Base-by-base conservation (phyloP, 2,113 vertebrate species). In the Eupsittula cactorum region DNA sequence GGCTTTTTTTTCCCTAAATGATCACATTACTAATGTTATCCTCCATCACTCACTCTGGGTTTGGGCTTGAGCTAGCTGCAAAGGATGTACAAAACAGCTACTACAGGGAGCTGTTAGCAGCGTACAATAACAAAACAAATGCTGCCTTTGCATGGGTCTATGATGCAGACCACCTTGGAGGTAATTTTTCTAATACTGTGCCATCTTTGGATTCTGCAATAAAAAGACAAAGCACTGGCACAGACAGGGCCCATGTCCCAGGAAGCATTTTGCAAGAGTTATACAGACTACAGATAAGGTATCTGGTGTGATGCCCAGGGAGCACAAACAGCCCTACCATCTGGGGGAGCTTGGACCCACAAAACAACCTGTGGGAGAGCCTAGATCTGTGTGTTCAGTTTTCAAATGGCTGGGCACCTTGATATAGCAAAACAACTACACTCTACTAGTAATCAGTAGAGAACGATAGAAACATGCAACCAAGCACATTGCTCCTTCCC, bases 181-280 rank as follows among this genome's bases (percentile, higher is more conserved):
- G n/a, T 21, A 46, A 39, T 16, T 78, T 70, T 80, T 88, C 77
- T 37, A 88, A 78, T n/a, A 29, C 25, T 3, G 2, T 80, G 41
- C 35, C 68, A 62, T 29, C 49, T 86, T 71, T 73, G 35, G 23
- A 50, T 59, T 62, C 82, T 78, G 50, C 33, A 83, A 71, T 46
- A 65, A 65, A 88, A 90, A n/a, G 33, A 82, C 13, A 64, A 76
- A 19, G 49, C 23, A 39, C 47, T 21, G 28, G 76, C 24, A 21
- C 41, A 82, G 10, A 11, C 59, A 39, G 39, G 20, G 25, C 13
- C 14, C 57, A 64, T 0, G 0, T 52, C 50, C 68, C 88, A 81
- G 27, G 65, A 80, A 73, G 33, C 31, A 25, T 37, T 80, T 62
- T 69, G 47, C 65, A 79, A 47, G 64, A 64, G 35, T 68, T 78